phyloP scores from a whole-genome alignment of 2,113 vertebrate genomes.

The Psittacula cyanocephala region DNA sequence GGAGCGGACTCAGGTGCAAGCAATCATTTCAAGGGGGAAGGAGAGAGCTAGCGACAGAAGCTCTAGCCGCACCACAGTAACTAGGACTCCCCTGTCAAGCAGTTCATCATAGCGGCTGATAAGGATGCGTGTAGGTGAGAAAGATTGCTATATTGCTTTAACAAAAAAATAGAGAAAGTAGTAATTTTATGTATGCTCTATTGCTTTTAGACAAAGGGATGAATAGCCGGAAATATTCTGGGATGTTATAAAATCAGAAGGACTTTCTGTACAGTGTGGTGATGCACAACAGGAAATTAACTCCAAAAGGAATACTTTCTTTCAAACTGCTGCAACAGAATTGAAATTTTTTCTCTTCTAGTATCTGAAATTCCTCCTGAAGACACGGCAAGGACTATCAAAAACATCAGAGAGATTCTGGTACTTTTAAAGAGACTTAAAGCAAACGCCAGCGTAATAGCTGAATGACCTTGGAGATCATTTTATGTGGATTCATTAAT shows the following conservation, averaged over 20 bases:
- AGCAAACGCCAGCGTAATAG: constrained; percentile 29
- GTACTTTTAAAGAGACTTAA: constrained; percentile 66
- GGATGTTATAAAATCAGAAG: constrained; percentile 58
- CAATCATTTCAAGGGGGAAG: constrained; percentile 61
- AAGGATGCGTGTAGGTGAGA: constrained; percentile 69
- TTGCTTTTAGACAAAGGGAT: not conserved
- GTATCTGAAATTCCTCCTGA: constrained; percentile 58
- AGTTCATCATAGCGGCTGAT: constrained; percentile 31
- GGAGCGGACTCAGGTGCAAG: constrained; percentile 85
- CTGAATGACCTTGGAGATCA: constrained; percentile 78
- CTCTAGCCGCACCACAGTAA: constrained; percentile 52
- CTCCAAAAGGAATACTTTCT: constrained; percentile 71
- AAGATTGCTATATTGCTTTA: constrained; percentile 28
- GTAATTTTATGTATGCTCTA: constrained; percentile 1
- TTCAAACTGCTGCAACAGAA: constrained; percentile 61
- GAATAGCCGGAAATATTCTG: constrained; percentile 34
- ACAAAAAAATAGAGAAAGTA: constrained; percentile 2
- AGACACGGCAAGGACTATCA: constrained; percentile 59
- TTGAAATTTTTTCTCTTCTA: constrained; percentile 15
- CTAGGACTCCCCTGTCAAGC: constrained; percentile 42
- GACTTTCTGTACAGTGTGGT: constrained; percentile 49
- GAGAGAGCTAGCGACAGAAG: constrained; percentile 69
- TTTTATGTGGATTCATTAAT: constrained; percentile 63
- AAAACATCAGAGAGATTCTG: constrained; percentile 40
- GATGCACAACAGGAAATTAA: constrained; percentile 59